Percentiles rank a stretch among this genome's conserved stretches.
These are phyloP conservation scores for Zeugodacus cucurbitae DNA, from an alignment of 1,140 invertebrate genomes.

Conservation along the genomic window DNA sequence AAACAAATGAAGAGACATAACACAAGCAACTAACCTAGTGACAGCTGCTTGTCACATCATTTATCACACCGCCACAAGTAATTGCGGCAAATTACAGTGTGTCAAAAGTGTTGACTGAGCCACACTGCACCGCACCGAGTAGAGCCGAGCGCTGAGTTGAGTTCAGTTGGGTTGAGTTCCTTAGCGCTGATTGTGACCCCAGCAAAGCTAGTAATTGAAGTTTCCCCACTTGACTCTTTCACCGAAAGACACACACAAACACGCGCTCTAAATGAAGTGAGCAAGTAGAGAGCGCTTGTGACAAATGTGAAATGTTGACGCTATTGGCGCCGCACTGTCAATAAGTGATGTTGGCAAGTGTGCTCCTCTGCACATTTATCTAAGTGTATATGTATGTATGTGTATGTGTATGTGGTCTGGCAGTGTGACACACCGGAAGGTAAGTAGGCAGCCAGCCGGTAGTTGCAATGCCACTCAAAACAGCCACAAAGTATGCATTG, in stretches of 20 bases:
- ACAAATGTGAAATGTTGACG: not conserved
- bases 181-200: no score
- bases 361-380: not conserved
- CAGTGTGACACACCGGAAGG: not conserved
- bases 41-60: conserved; percentile 29
- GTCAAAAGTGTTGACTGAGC: not conserved
- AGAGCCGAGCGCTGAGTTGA: not conserved
- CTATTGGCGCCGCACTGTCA: conserved; percentile 29
- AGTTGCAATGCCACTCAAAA: conserved; percentile 1
- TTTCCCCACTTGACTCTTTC: not conserved
- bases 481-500: conserved; percentile 13
- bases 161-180: no score
- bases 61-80: not conserved
- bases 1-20: not conserved
- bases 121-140: not conserved
- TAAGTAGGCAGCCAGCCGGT: not conserved
- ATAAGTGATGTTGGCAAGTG: not conserved
- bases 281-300: not conserved
- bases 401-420: not conserved
- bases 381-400: not conserved
- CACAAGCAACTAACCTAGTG: not conserved
- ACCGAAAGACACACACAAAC: not conserved
- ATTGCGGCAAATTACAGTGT: conserved; percentile 19
- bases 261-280: not conserved
- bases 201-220: not conserved